These are phyloP conservation scores for Plumapathes pennacea DNA, from an alignment of 92 coral and sea anemone genomes.

Conservation along the genomic window DNA sequence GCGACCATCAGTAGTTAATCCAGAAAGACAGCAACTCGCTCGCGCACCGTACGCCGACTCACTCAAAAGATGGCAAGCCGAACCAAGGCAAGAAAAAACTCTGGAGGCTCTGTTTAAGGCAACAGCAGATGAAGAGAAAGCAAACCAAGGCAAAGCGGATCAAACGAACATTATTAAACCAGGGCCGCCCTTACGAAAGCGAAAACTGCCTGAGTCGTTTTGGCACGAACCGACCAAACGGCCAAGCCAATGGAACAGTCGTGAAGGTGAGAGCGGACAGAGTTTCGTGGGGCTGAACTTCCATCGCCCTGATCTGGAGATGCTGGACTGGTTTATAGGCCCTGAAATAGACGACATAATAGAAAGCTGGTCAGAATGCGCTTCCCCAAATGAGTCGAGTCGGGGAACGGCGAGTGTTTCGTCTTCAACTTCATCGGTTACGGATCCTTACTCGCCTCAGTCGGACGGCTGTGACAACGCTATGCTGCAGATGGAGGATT, in stretches of 20 bases:
- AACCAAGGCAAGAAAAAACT: constrained; percentile 3
- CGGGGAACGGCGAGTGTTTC: constrained; percentile 62
- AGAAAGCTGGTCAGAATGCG: constrained; percentile 87
- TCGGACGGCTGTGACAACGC: constrained; percentile 80
- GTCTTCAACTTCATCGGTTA: constrained; percentile 55
- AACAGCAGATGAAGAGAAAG: not conserved
- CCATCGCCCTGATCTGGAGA: constrained; percentile 56
- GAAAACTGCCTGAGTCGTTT: constrained; percentile 80
- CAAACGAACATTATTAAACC: constrained; percentile 14
- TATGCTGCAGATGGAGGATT: constrained; percentile 59
- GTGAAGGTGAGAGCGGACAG: constrained; percentile 13
- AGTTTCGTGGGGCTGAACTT: constrained; percentile 30
- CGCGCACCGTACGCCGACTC: not conserved
- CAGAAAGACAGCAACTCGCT: not conserved
- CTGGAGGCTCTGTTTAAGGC: not conserved
- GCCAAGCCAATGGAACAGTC: constrained; percentile 39
- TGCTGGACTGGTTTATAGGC: constrained; percentile 78
- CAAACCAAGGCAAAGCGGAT: not conserved
- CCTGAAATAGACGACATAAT: constrained; percentile 92
- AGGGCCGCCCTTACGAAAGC: constrained; percentile 68
- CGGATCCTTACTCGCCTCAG: constrained; percentile 83
- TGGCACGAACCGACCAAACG: constrained; percentile 78
- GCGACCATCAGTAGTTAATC: not conserved
- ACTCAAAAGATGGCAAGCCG: not conserved
- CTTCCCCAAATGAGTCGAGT: constrained; percentile 60